Conservation (phyloP, 1,140 invertebrate species). For the Micrasema longulum region DNA sequence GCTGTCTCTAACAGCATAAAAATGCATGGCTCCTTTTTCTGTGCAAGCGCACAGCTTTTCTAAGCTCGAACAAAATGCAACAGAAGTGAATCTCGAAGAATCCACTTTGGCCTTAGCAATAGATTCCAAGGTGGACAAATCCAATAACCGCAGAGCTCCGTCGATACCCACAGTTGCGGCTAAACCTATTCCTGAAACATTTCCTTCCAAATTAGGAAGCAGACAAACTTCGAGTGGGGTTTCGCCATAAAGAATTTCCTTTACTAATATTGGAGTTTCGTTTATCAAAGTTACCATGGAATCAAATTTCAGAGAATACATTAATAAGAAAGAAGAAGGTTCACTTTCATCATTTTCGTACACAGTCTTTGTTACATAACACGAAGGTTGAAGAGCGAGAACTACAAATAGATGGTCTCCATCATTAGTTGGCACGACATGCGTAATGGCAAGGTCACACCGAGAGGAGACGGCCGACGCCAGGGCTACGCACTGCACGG, state of each 20-base stretch:
- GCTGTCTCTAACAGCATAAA: constrained; percentile 80
- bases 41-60: constrained; percentile 88
- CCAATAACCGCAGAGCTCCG: constrained; percentile 76
- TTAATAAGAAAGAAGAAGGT: constrained; percentile 56
- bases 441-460: constrained; percentile 69
- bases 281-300: constrained; percentile 69
- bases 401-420: constrained; percentile 75
- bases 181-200: constrained; percentile 61
- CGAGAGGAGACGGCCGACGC: constrained; percentile 63
- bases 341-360: constrained; percentile 55
- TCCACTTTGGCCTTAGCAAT: constrained; percentile 74
- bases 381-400: too few species aligned
- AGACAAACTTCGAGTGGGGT: constrained; percentile 77
- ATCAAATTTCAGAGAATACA: constrained; percentile 72
- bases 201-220: constrained; percentile 70
- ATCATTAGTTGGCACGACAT: constrained; percentile 74
- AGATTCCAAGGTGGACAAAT: constrained; percentile 73
- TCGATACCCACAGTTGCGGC: constrained; percentile 72
- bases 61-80: constrained; percentile 82
- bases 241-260: constrained; percentile 73
- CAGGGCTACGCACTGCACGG: constrained; percentile 68
- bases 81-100: constrained; percentile 78
- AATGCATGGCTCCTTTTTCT: constrained; percentile 81
- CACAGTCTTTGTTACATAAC: too few species aligned
- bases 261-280: constrained; percentile 72